Evolutionary conservation across 1,140 invertebrate species (phyloP).

Genomic region (Triops cancriformis): DNA sequence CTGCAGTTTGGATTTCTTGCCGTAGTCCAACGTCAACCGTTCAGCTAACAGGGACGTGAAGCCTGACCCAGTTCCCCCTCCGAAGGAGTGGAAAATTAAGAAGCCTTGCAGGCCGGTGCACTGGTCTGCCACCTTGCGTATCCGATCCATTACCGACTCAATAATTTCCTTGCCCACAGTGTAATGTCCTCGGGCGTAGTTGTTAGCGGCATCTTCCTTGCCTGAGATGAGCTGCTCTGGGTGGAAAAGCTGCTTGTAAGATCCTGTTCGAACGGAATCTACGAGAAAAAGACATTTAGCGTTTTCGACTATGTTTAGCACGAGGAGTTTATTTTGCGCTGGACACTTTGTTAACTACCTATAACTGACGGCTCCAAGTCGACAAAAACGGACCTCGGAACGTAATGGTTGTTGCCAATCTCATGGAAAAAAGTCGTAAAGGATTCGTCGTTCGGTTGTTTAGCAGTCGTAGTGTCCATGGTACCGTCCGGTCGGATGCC

Average conservation of each 20-base stretch:
- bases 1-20: slow-evolving; percentile 71
- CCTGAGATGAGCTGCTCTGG: slow-evolving; percentile 48
- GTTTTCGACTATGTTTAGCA: too few species aligned
- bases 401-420: slow-evolving; percentile 44
- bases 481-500: slow-evolving; percentile 40
- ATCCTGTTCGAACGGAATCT: slow-evolving; percentile 42
- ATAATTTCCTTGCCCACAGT: slow-evolving; percentile 46
- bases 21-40: slow-evolving; percentile 66
- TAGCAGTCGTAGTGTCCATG: slow-evolving; percentile 36
- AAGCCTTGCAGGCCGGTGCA: slow-evolving; percentile 74
- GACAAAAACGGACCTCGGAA: slow-evolving; percentile 41
- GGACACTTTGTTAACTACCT: too few species aligned
- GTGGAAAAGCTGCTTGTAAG: slow-evolving; percentile 46
- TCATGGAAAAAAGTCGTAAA: slow-evolving; percentile 50
- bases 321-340: too few species aligned
- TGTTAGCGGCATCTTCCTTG: slow-evolving; percentile 51
- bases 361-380: slow-evolving; percentile 39
- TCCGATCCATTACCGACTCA: slow-evolving; percentile 38
- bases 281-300: too few species aligned
- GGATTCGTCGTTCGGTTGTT: slow-evolving; percentile 38
- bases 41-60: slow-evolving; percentile 76
- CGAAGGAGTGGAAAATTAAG: slow-evolving; percentile 76
- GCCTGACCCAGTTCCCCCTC: slow-evolving; percentile 75
- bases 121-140: slow-evolving; percentile 59
- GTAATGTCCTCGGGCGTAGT: slow-evolving; percentile 47